Conservation (phyloP, 92 coral and sea anemone species). For the Isaurus tuberculatus region DNA sequence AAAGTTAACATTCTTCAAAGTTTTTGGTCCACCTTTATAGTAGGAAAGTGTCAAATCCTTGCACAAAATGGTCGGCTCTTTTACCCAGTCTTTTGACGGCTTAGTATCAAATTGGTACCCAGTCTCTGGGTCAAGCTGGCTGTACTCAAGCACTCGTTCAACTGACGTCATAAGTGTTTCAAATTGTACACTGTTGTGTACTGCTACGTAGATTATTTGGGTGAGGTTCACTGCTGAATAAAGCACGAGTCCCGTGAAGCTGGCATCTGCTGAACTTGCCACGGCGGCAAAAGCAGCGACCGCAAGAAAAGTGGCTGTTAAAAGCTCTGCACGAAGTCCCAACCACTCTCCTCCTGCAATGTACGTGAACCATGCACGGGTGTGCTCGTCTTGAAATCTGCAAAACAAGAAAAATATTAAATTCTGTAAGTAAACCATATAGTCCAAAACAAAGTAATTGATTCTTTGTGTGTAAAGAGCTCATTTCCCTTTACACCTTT, state of each 20-base stretch:
- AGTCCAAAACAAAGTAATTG: neutral
- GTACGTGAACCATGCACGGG: constrained; percentile 36
- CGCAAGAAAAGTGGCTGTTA: constrained; percentile 30
- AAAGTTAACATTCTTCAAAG: constrained; percentile 47
- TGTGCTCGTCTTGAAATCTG: constrained; percentile 39
- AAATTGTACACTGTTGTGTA: constrained; percentile 43
- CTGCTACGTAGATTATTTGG: constrained; percentile 32
- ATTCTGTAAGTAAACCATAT: neutral
- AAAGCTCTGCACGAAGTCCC: constrained; percentile 32
- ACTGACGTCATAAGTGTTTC: constrained; percentile 59
- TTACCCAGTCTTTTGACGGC: constrained; percentile 45
- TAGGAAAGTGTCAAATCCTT: constrained; percentile 37
- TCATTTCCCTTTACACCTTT: too few species aligned
- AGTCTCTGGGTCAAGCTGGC: constrained; percentile 45
- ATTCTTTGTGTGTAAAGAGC: too few species aligned
- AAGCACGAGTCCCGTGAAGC: constrained; percentile 20
- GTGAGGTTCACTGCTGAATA: constrained; percentile 31
- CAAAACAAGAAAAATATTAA: neutral
- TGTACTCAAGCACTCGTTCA: constrained; percentile 59
- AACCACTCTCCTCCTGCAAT: constrained; percentile 43
- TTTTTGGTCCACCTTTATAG: constrained; percentile 48
- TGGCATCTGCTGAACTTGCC: constrained; percentile 38
- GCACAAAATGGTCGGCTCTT: constrained; percentile 44
- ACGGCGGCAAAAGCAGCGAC: constrained; percentile 30
- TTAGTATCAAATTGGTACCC: constrained; percentile 39